Evolutionary conservation across 2,888 invertebrate species (phyloP), one percentile per base, ranked within the genome.

Genomic region (Agonum fuliginosum): DNA sequence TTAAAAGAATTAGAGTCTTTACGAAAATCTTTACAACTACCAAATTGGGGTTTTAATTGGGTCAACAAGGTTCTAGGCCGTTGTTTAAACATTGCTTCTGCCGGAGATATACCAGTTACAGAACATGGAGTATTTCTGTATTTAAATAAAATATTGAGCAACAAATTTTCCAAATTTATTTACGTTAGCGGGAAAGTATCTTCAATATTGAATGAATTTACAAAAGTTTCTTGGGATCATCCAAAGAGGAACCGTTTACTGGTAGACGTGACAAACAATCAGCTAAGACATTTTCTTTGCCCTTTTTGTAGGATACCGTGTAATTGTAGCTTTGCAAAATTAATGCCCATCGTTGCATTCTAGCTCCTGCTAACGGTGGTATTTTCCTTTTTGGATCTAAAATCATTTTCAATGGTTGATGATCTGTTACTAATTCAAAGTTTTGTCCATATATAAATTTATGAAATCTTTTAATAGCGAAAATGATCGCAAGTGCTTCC

Each of bases 391-490:
- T 58, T 3, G 80, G 78, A 27, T 81, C 77, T 27, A 83, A 80
- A 12, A 83, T 81, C 4, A 79, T 73, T 62, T 78, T 65, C 6
- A 82, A 62, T 4, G 81, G 71, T 22, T 48, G 73, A 73, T 79
- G 79, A 71, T 84, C 83, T 6, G 79, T 81, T 70, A 78, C 27
- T 27, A 82, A 19, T 4, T 19, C 58, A 62, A 83, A 81, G 20
- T 75, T 37, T 10, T 79, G 14, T 3, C 87, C 87, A 80, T 82
- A 86, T 1, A 88, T 51, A 79, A 85, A 87, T 20, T 84, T 81
- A 69, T 86, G 84, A 80, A 87, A 88, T 80, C 84, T 84, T 22
- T 82, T 81, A 1, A 86, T 82, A 0, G 84, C 86, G 78, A 82
- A 87, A 10, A 86, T 80, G 2, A 87, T 81, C 10, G 83, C 83